Base-by-base conservation (phyloP, 2,797 vertebrate species). In the Tenualosa thibaudeaui region DNA sequence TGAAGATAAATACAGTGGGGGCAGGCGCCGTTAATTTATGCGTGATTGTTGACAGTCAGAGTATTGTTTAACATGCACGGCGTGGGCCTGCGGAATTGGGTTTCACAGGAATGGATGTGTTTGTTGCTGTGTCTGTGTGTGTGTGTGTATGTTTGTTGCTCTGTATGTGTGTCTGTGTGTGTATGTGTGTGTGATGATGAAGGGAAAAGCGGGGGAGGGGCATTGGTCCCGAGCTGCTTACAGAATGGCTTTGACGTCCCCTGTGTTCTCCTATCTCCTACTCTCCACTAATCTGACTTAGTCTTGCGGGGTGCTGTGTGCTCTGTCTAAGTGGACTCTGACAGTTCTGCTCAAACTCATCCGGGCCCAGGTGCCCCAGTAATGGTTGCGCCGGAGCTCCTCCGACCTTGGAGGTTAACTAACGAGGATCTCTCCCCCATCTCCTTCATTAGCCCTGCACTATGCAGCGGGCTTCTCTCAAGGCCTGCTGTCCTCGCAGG, bases 1-100 rank as follows among this genome's bases (percentile, higher is more conserved):
- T 93, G 93, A 94, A 94, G 95, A 95, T 95, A 96, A 96, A 95
- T 94, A 96, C 94, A 95, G 93, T 93, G 93, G 90, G 95, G 94
- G 94, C 93, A 93, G 91, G 86, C 90, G 92, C 92, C 94, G 94
- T 91, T 96, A 95, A 96, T 95, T 95, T 95, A 95, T 94, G 92
- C 94, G 91, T 94, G 94, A 96, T 94, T 96, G 95, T 96, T 96
- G 94, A 96, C 95, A 95, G 95, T 95, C 91, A 93, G 92, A 92
- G 93, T 90, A 93, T 95, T 96, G 94, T 95, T 95, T 93, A 96
- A 95, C 94, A 95, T 95, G 93, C 93, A 94, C 84, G 88, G 90
- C 92, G 92, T 92, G 89, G 92, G 91, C 90, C 92, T 93, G 92
- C 86, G 90, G 92, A 92, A 92, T 92, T 93, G 86, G 83, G 86